phyloP scores from a whole-genome alignment of 2,888 invertebrate species.

The Ichneumoninae sp. region DNA sequence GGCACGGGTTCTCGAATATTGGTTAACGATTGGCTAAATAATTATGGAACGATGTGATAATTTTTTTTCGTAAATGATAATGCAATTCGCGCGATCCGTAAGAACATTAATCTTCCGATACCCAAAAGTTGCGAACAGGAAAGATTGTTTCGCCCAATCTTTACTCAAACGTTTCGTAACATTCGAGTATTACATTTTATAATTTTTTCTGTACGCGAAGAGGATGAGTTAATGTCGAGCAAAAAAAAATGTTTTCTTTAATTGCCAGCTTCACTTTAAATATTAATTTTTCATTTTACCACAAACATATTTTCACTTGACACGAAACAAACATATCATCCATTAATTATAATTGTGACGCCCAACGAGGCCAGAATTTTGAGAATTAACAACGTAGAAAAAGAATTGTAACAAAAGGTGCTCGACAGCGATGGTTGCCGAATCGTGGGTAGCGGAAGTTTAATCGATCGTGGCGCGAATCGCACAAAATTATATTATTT shows the following conservation, averaged over 20 bases:
- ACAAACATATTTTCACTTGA: neutral
- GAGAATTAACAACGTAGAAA: neutral
- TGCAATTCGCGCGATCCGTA: neutral
- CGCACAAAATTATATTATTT: neutral
- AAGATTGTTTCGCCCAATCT: constrained; percentile 6
- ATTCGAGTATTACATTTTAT: neutral
- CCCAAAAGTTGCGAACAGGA: constrained; percentile 11
- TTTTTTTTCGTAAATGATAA: constrained; percentile 17
- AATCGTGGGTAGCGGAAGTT: constrained; percentile 2
- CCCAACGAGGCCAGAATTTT: neutral
- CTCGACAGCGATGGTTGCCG: neutral
- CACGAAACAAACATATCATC: neutral
- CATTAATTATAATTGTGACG: neutral
- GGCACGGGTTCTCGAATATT: constrained; percentile 18
- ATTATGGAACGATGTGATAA: constrained; percentile 10
- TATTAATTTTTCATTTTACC: neutral
- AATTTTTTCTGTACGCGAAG: neutral
- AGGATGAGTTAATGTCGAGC: neutral
- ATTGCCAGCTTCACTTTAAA: neutral
- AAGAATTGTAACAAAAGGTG: neutral
- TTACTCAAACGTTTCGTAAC: neutral
- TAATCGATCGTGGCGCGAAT: neutral
- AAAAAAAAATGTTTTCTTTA: neutral
- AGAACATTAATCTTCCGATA: constrained; percentile 19
- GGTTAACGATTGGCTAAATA: constrained; percentile 24